Base-by-base conservation (phyloP, 2,888 invertebrate genomes). In the Mimachlamys varia region DNA sequence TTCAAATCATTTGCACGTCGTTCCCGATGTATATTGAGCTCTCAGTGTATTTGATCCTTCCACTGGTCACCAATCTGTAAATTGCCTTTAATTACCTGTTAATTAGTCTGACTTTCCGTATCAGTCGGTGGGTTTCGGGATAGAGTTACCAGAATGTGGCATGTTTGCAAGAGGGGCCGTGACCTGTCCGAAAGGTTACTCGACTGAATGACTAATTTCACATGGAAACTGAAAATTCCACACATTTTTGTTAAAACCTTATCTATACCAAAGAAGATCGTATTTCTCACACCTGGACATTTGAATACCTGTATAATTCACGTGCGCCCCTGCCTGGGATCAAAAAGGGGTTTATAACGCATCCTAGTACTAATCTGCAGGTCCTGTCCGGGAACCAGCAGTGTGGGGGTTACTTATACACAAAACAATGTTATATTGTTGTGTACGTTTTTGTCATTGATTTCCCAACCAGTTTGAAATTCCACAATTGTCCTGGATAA, bases 261-360 rank as follows among this genome's bases (percentile, higher is more conserved):
- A 76, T 76, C 76, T 76, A 76, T 22, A 76, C 33, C 33, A 76
- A 76, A 76, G 76, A 76, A 27, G 76, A 76, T 76, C 76, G 76
- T 27, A 76, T 76, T 76, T 76, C 76, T 76, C 13, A 76, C 76
- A 76, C 76, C 76, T 76, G 76, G 76, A 76, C 27, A 33, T 76
- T 76, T 33, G 76, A 76, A 76, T 76, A 76, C 76, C 76, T 76
- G 76, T 76, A 33, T 76, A 33, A 76, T 76, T 76, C 76, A 76
- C 76, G 27, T 76, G 76, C 33, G 76, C 76, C 33, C 76, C 27
- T 76, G 76, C 27, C 33, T 76, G 12, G 76, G 76, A 76, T 76
- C 76, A 76, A 76, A 76, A 27, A 76, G 33, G 33, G 76, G 27
- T 44, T n/a, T 76, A 76, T 15, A 33, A 22, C 33, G 76, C 76